phyloP scores from a whole-genome alignment of 2,797 vertebrate genomes.

The Anolis apletophallus region DNA sequence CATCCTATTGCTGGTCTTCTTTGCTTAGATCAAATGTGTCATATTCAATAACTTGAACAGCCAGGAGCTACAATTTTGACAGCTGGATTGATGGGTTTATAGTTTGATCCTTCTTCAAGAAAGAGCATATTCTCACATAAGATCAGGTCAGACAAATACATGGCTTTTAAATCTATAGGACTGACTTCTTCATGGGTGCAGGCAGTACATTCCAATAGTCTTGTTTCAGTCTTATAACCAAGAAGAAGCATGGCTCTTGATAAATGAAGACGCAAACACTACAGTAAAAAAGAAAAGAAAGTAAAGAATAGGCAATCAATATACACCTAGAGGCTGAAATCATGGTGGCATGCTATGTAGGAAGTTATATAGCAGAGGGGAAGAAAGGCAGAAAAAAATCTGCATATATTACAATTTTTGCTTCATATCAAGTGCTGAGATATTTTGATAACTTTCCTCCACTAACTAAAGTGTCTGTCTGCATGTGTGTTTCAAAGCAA shows the following conservation, averaged over 20 bases:
- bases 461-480: too few species aligned
- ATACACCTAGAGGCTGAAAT: background rate
- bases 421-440: too few species aligned
- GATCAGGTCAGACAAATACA: background rate
- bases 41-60: background rate
- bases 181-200: background rate
- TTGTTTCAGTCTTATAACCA: background rate
- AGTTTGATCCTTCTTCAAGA: background rate
- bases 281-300: background rate
- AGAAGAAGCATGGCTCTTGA: background rate
- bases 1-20: conserved; percentile 14
- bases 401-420: too few species aligned
- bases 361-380: too few species aligned
- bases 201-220: background rate
- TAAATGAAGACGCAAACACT: background rate
- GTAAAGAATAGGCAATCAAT: background rate
- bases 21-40: conserved; percentile 36
- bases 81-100: background rate
- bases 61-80: background rate
- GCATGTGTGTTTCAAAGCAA: too few species aligned
- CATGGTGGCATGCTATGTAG: too few species aligned
- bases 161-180: background rate
- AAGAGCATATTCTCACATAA: background rate
- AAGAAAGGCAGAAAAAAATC: too few species aligned
- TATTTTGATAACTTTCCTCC: too few species aligned